Percentiles rank a stretch among this genome's conserved stretches.
Conservation (phyloP, 2,797 vertebrate species). For the Oryzias dopingdopingensis region DNA sequence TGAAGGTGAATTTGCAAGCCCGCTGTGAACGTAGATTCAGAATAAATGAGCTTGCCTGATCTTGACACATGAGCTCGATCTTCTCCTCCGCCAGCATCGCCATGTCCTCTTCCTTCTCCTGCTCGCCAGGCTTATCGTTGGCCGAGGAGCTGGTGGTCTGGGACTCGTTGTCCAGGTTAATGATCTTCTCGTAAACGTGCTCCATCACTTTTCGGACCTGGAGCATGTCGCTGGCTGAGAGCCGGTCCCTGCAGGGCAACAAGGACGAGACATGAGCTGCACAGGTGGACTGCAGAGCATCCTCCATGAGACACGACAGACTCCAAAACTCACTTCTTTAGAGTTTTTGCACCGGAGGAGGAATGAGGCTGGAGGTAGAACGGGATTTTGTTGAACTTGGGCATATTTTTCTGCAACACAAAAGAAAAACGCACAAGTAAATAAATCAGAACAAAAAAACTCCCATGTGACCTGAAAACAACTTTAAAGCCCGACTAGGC, state of each 20-base stretch:
- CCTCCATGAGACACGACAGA: background rate
- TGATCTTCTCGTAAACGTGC: constrained; percentile 98
- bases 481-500: background rate
- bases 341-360: constrained; percentile 97
- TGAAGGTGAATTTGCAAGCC: too few relatives aligned
- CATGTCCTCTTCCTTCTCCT: constrained; percentile 97
- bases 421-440: background rate
- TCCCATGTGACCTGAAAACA: background rate
- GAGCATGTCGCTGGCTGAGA: constrained; percentile 98
- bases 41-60: constrained; percentile 74
- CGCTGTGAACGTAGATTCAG: too few relatives aligned
- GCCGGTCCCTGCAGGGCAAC: constrained; percentile 81
- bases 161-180: constrained; percentile 97
- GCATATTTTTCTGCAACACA: constrained; percentile 96
- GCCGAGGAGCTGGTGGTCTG: constrained; percentile 97
- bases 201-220: constrained; percentile 99
- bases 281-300: background rate
- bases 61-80: constrained; percentile 98
- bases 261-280: background rate
- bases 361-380: constrained; percentile 99
- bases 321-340: constrained; percentile 92
- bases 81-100: constrained; percentile 96
- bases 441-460: background rate
- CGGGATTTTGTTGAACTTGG: constrained; percentile 99
- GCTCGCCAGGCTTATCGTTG: constrained; percentile 95